A percentile compares a stretch with the other conserved stretches of the same genome.
Evolutionary conservation across 1,140 invertebrate species (phyloP).

Genomic region (Brachionus asplanchnoidis): DNA sequence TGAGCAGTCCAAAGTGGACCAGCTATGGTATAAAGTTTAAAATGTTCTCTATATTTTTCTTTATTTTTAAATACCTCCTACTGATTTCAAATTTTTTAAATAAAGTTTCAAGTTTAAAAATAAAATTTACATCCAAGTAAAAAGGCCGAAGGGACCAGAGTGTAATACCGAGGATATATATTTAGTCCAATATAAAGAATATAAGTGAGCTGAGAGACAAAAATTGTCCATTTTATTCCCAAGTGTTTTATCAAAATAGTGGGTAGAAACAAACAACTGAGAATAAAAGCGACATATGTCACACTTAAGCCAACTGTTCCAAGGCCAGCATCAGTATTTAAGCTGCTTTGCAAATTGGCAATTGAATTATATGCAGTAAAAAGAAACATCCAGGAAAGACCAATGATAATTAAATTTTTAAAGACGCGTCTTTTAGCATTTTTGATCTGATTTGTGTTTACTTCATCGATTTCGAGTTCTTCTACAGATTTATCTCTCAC

Average conservation of each 20-base stretch:
- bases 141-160: constrained; percentile 63
- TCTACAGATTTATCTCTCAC: background rate
- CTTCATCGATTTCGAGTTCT: background rate
- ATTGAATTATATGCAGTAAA: constrained; percentile 22
- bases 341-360: constrained; percentile 13
- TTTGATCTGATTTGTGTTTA: background rate
- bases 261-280: constrained; percentile 86
- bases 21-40: constrained; percentile 56
- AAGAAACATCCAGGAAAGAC: constrained; percentile 5
- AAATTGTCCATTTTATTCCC: constrained; percentile 90
- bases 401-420: constrained; percentile 22
- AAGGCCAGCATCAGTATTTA: constrained; percentile 11
- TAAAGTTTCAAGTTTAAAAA: constrained; percentile 35
- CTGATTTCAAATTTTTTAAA: background rate
- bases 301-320: constrained; percentile 64
- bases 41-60: background rate
- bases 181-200: constrained; percentile 86
- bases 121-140: constrained; percentile 68
- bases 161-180: constrained; percentile 72
- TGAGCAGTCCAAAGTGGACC: constrained; percentile 94
- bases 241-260: constrained; percentile 73
- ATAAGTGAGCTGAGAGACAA: constrained; percentile 82
- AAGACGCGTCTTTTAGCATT: background rate
- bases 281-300: constrained; percentile 78
- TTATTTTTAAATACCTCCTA: constrained; percentile 14